phyloP scores from a whole-genome alignment of 2,888 invertebrate genomes.

The Chaetogeoica ovagalla region DNA sequence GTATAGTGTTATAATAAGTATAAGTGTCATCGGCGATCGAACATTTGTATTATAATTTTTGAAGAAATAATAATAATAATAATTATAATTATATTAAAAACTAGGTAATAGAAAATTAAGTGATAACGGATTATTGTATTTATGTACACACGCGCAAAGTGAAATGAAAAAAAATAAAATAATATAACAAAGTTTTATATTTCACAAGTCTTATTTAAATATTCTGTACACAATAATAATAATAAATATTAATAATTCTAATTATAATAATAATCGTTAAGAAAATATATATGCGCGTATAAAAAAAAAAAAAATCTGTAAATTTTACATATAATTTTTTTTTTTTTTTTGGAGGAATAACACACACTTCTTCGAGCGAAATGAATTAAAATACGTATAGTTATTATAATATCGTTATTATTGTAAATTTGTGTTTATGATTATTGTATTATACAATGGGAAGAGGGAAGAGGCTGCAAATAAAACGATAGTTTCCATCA shows the following conservation, averaged over 20 bases:
- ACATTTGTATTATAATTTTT: not conserved
- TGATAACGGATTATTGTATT: constrained; percentile 48
- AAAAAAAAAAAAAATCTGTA: constrained; percentile 12
- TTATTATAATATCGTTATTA: not conserved
- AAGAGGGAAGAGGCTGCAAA: not conserved
- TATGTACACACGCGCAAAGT: constrained; percentile 45
- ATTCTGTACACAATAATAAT: constrained; percentile 25
- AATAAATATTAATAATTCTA: not conserved
- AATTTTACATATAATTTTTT: not conserved
- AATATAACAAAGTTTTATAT: constrained; percentile 48
- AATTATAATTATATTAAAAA: constrained; percentile 1
- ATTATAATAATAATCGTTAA: not conserved
- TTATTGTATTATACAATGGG: not conserved
- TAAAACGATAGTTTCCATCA: not conserved
- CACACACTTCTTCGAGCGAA: not conserved
- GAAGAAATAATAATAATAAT: not conserved
- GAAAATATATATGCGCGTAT: not conserved
- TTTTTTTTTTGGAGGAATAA: not conserved
- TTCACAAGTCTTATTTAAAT: constrained; percentile 51
- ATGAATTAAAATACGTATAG: not conserved
- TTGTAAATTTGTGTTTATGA: not conserved
- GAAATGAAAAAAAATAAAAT: constrained; percentile 50
- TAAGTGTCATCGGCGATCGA: no score
- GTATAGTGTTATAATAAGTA: no score
- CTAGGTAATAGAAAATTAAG: constrained; percentile 26